Evolutionary conservation across 2,888 invertebrate genomes (phyloP).

Genomic region (Eumacrocentrus americanus): DNA sequence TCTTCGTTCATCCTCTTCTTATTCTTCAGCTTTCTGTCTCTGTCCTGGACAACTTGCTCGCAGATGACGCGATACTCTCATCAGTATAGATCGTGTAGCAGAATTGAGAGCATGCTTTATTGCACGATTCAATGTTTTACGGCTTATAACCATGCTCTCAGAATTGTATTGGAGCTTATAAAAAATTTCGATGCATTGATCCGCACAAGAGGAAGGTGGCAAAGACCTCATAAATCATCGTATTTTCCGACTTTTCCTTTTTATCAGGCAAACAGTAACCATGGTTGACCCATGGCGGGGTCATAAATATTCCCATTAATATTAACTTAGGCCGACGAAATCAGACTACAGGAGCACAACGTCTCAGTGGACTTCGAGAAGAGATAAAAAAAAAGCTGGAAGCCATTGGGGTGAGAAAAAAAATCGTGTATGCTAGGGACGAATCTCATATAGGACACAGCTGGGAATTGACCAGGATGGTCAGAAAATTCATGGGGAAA

Average conservation of each 20-base stretch:
- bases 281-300: slow-evolving; percentile 48
- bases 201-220: background rate
- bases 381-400: slow-evolving; percentile 24
- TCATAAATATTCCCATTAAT: slow-evolving; percentile 62
- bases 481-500: slow-evolving; percentile 54
- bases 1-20: slow-evolving; percentile 1
- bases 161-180: no score
- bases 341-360: slow-evolving; percentile 12
- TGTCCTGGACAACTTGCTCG: background rate
- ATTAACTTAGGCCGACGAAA: slow-evolving; percentile 56
- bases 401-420: slow-evolving; percentile 35
- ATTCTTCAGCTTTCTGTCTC: background rate
- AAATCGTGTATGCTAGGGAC: slow-evolving; percentile 59
- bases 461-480: slow-evolving; percentile 55
- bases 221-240: slow-evolving; percentile 53
- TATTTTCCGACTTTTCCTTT: slow-evolving; percentile 59
- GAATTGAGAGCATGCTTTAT: no score
- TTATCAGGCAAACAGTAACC: slow-evolving; percentile 54
- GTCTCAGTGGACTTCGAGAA: slow-evolving; percentile 16
- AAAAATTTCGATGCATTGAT: no score
- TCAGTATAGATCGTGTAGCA: background rate
- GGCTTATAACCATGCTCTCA: no score
- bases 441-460: slow-evolving; percentile 59
- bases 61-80: slow-evolving; percentile 3
- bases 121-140: no score